phyloP scores from a whole-genome alignment of 2,113 vertebrate species.

The Saiga tatarica region DNA sequence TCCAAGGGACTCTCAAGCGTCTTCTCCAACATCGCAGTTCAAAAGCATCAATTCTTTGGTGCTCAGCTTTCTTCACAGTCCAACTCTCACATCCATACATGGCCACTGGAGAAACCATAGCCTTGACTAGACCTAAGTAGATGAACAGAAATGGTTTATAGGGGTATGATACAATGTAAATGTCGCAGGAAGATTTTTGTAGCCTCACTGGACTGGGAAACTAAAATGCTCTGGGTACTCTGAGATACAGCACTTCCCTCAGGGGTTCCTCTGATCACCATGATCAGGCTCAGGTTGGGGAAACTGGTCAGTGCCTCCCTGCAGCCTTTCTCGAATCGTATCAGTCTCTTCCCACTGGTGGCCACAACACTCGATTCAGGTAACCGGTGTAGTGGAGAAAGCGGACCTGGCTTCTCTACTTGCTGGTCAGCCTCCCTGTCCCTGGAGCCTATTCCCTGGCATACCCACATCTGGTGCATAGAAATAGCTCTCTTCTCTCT shows the following conservation, averaged over 20 bases:
- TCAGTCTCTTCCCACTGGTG: not conserved
- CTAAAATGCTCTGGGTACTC: not conserved
- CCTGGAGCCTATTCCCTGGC: not conserved
- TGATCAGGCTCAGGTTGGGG: not conserved
- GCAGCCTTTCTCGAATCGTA: not conserved
- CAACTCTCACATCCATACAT: no score
- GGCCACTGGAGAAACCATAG: no score
- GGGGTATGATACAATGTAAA: not conserved
- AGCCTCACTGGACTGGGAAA: not conserved
- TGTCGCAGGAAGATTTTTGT: not conserved
- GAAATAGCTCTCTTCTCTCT: not conserved
- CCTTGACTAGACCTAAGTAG: not conserved
- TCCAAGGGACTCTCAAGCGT: no score
- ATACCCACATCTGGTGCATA: not conserved
- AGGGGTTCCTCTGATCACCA: not conserved
- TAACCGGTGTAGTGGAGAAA: not conserved
- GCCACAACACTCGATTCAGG: not conserved
- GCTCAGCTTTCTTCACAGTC: no score
- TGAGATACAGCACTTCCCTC: not conserved
- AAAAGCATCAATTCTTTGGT: no score
- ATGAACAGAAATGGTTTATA: not conserved
- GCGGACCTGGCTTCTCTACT: not conserved
- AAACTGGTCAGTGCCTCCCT: not conserved
- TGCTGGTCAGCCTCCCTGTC: not conserved
- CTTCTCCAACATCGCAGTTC: no score